These are phyloP conservation scores for Anoplophora glabripennis DNA, from an alignment of 1,140 invertebrate species.

Conservation along the genomic window DNA sequence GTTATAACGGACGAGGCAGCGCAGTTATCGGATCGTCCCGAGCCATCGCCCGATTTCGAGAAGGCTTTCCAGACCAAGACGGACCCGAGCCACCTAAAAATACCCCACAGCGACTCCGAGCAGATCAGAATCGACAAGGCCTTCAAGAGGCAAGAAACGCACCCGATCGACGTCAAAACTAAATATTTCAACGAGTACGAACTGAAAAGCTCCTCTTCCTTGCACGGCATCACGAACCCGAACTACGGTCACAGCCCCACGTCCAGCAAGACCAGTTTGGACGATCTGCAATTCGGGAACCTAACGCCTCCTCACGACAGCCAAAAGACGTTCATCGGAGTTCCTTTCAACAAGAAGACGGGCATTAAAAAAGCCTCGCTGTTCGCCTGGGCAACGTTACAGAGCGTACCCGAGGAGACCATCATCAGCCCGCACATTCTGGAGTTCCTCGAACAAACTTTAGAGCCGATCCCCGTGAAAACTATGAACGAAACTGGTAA, in stretches of 20 bases:
- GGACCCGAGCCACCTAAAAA: slow-evolving; percentile 6
- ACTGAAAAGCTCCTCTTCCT: slow-evolving; percentile 38
- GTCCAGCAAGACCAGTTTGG: slow-evolving; percentile 36
- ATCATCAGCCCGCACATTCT: slow-evolving; percentile 93
- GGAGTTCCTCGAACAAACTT: slow-evolving; percentile 90
- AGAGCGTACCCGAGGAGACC: slow-evolving; percentile 94
- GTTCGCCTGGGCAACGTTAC: slow-evolving; percentile 93
- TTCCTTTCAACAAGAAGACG: slow-evolving; percentile 51
- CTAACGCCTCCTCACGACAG: slow-evolving; percentile 25
- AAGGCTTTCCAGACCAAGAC: slow-evolving; percentile 28
- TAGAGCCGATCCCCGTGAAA: slow-evolving; percentile 86
- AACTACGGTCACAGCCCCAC: slow-evolving; percentile 42
- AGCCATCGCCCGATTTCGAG: slow-evolving; percentile 31
- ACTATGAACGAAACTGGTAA: slow-evolving; percentile 44
- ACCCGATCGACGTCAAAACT: slow-evolving; percentile 23
- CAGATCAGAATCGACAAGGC: slow-evolving; percentile 46
- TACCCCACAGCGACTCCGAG: slow-evolving; percentile 33
- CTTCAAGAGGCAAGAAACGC: slow-evolving; percentile 43
- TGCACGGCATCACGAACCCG: slow-evolving; percentile 47
- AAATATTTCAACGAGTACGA: slow-evolving; percentile 26
- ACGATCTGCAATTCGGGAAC: slow-evolving; percentile 37
- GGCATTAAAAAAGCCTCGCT: slow-evolving; percentile 87
- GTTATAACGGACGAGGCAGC: slow-evolving; percentile 25
- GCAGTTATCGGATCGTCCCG: neutral
- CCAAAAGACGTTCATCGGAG: slow-evolving; percentile 6